A percentile compares a stretch with the other conserved stretches of the same genome.
Evolutionary conservation across 2,113 vertebrate species (phyloP).

Genomic region (Cochlearius cochlearius): DNA sequence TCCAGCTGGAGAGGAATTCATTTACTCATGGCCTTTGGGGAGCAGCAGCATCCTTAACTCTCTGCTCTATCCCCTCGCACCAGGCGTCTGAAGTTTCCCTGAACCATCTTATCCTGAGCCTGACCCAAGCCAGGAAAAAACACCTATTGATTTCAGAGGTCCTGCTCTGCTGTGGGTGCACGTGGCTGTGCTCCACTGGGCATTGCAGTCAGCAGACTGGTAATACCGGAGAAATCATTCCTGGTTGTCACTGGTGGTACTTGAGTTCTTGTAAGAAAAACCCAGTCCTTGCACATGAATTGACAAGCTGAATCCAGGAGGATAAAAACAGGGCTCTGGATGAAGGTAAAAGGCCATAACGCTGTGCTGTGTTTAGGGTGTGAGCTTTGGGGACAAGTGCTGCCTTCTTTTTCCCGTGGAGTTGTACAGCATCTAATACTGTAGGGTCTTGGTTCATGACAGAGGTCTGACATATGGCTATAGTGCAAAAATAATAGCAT

Average conservation of each 20-base stretch:
- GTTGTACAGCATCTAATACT: neutral
- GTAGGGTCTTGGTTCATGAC: neutral
- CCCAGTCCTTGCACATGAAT: neutral
- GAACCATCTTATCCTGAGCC: neutral
- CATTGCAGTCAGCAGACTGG: neutral
- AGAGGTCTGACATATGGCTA: neutral
- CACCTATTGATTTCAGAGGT: neutral
- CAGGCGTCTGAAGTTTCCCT: neutral
- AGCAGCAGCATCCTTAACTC: slow-evolving; percentile 21
- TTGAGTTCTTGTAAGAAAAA: neutral
- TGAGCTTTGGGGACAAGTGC: neutral
- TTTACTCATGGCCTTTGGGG: neutral
- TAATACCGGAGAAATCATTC: neutral
- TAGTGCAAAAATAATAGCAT: neutral
- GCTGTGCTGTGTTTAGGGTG: neutral
- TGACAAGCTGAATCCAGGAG: neutral
- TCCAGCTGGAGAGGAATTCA: neutral
- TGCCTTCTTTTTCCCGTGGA: neutral
- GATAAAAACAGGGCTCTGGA: neutral
- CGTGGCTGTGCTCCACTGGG: accelerated
- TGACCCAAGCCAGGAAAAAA: neutral
- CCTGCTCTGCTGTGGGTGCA: neutral
- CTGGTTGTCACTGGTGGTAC: neutral
- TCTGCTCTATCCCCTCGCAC: neutral
- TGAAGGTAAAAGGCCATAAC: neutral